Evolutionary conservation across 2,888 invertebrate genomes (phyloP), one percentile per base, ranked within the genome.

Genomic region (Flexamia atlantica): DNA sequence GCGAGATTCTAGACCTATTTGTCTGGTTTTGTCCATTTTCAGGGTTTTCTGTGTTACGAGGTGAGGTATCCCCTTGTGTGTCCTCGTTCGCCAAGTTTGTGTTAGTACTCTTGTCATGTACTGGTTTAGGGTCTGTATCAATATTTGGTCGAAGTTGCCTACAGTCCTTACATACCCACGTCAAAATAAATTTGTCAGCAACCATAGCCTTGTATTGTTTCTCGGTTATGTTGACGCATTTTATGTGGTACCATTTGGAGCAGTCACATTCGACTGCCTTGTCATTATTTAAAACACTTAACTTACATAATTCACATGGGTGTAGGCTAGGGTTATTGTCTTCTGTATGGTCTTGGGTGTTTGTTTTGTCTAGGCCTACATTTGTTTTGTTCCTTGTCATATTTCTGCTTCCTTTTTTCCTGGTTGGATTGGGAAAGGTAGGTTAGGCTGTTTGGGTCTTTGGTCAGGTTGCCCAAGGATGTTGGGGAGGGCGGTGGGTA

Each of bases 231-330:
- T 25, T n/a, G 23, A 25, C 68, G 68, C 68, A 68, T 36, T n/a
- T 68, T 17, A 68, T 68, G 32, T 68, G 72, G 25, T 40, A 72
- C 72, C 72, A 72, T 20, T 72, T 72, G 1, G n/a, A 5, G 23
- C 72, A 72, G 36, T 72, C 72, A 20, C 72, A 72, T n/a, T 1
- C 72, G 1, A 72, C 72, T 2, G 40, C 72, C 32, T 72, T 72
- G 32, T 68, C 68, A n/a, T n/a, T n/a, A n/a, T n/a, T n/a, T n/a
- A n/a, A n/a, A n/a, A n/a, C n/a, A n/a, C n/a, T n/a, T n/a, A n/a
- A n/a, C n/a, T n/a, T n/a, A n/a, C n/a, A n/a, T n/a, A n/a, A n/a
- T n/a, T n/a, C n/a, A n/a, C n/a, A n/a, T n/a, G n/a, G n/a, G n/a
- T n/a, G n/a, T n/a, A n/a, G n/a, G n/a, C n/a, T n/a, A n/a, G n/a